phyloP scores from a whole-genome alignment of 53 echinoderm and acorn worm genomes.

The Holothuria leucospilota region DNA sequence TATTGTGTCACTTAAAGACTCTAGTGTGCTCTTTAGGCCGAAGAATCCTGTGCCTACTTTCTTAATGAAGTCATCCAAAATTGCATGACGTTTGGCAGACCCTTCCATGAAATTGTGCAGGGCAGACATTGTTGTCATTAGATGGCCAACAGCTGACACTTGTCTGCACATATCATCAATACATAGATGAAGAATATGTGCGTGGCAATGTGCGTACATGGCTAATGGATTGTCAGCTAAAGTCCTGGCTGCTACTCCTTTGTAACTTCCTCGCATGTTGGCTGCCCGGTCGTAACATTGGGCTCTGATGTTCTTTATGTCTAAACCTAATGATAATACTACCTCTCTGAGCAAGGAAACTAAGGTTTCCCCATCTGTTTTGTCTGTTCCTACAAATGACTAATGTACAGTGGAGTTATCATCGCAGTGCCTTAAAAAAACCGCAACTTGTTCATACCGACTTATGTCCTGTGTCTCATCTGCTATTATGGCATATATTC shows the following conservation, averaged over 20 bases:
- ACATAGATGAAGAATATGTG: constrained; percentile 42
- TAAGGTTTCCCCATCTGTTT: constrained; percentile 38
- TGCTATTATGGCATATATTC: constrained; percentile 36
- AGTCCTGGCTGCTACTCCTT: constrained; percentile 35
- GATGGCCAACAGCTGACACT: constrained; percentile 33
- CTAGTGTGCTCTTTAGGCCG: constrained; percentile 15
- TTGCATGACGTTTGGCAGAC: constrained; percentile 31
- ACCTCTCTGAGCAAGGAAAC: constrained; percentile 7
- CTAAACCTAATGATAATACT: constrained; percentile 15
- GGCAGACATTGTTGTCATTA: constrained; percentile 44
- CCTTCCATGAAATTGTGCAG: constrained; percentile 34
- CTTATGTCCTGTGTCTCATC: constrained; percentile 44
- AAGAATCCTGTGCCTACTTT: not conserved
- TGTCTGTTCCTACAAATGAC: constrained; percentile 23
- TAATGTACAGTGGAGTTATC: constrained; percentile 40
- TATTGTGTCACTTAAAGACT: constrained; percentile 32
- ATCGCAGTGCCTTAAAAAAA: constrained; percentile 43
- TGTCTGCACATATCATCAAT: constrained; percentile 22
- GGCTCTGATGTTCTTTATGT: constrained; percentile 39
- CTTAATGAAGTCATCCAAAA: constrained; percentile 22
- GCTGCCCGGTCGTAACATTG: constrained; percentile 56
- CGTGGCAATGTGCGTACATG: constrained; percentile 38
- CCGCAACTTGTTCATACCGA: constrained; percentile 26
- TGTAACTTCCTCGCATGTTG: constrained; percentile 44
- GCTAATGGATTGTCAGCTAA: constrained; percentile 32